phyloP scores from a whole-genome alignment of 1,140 invertebrate species.

The Pachypeltis micranthus region DNA sequence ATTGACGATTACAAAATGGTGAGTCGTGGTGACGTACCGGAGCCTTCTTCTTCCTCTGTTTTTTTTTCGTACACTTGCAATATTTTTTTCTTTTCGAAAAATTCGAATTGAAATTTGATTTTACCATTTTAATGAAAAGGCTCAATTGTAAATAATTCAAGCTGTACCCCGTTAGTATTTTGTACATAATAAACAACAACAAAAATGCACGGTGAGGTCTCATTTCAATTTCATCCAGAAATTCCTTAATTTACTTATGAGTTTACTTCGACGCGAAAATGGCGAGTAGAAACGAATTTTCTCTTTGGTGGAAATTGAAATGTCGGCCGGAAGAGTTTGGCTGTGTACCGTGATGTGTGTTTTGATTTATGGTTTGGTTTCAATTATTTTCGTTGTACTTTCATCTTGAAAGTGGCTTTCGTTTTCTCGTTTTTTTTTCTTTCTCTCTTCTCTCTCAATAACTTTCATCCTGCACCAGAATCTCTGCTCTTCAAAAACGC shows the following conservation, averaged over 20 bases:
- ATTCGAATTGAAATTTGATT: too few relatives aligned
- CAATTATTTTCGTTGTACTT: neutral
- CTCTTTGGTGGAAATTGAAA: slow-evolving; percentile 18
- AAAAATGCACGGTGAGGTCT: neutral
- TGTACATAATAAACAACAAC: neutral
- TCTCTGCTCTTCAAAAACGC: slow-evolving; percentile 17
- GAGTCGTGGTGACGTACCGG: slow-evolving; percentile 44
- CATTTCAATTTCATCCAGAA: neutral
- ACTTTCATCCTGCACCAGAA: slow-evolving; percentile 12
- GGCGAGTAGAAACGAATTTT: too few relatives aligned
- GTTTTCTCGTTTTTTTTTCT: too few relatives aligned
- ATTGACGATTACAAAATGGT: slow-evolving; percentile 98
- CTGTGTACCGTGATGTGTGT: slow-evolving; percentile 21
- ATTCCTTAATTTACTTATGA: too few relatives aligned
- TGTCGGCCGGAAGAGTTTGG: slow-evolving; percentile 1
- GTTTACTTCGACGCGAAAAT: too few relatives aligned
- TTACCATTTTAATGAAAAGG: too few relatives aligned
- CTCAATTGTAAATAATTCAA: too few relatives aligned
- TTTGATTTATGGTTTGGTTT: neutral
- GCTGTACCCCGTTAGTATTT: too few relatives aligned
- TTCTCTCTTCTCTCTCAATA: neutral
- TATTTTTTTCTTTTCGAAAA: neutral
- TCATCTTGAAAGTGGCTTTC: too few relatives aligned
- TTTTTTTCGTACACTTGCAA: neutral
- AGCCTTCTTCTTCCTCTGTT: slow-evolving; percentile 10